A percentile compares a stretch with the other conserved stretches of the same genome.
Conservation (phyloP, 2,113 vertebrate species). For the Mormyrus iriodes region DNA sequence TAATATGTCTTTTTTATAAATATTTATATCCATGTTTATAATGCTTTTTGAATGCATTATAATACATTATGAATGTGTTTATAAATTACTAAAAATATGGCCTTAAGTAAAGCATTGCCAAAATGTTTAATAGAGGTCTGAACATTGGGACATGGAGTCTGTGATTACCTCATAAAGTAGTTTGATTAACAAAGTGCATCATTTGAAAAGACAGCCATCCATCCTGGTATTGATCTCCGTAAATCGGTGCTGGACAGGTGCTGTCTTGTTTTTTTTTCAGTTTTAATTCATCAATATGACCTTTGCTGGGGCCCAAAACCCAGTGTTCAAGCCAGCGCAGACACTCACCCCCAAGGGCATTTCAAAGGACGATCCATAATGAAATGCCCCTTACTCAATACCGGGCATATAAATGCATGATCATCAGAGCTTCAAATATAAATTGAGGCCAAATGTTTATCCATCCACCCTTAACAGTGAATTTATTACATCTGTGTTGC, state of each 20-base stretch:
- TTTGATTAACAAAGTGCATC: not conserved
- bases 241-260: not conserved
- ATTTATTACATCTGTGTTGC: not conserved
- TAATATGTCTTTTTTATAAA: too few relatives aligned
- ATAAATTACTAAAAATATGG: too few relatives aligned
- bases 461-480: not conserved
- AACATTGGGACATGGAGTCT: not conserved
- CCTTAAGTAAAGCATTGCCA: too few relatives aligned
- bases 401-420: not conserved
- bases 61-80: too few relatives aligned
- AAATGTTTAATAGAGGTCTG: not conserved
- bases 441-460: not conserved
- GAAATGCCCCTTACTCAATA: not conserved
- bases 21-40: too few relatives aligned
- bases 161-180: not conserved
- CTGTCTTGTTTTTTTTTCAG: not conserved
- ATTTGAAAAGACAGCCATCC: not conserved
- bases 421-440: constrained; percentile 4
- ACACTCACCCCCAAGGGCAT: not conserved
- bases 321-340: not conserved
- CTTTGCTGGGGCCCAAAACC: not conserved
- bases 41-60: too few relatives aligned
- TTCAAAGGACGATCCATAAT: not conserved
- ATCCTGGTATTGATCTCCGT: not conserved
- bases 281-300: not conserved